Evolutionary conservation across 2,113 vertebrate species (phyloP).

Genomic region (Heterotis niloticus): DNA sequence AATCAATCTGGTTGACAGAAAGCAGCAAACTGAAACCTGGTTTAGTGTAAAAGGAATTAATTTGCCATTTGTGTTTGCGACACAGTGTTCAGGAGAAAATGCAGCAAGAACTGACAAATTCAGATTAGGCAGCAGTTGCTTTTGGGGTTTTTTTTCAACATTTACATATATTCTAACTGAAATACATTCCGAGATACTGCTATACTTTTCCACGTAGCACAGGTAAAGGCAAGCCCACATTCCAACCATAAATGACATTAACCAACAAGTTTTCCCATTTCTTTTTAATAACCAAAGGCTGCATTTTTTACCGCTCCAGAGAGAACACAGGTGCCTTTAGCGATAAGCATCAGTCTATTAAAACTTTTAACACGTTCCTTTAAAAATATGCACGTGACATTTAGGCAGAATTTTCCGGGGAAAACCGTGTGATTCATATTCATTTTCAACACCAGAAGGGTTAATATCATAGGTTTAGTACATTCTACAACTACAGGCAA

Average conservation of each 20-base stretch:
- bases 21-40: too few species aligned
- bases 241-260: background rate
- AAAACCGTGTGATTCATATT: constrained; percentile 45
- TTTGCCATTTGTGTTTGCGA: too few species aligned
- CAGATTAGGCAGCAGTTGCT: too few species aligned
- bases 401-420: constrained; percentile 22
- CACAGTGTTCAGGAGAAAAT: too few species aligned
- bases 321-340: constrained; percentile 45
- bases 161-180: too few species aligned
- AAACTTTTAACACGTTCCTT: constrained; percentile 43
- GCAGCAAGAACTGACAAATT: too few species aligned
- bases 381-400: constrained; percentile 43
- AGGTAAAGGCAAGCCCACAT: too few species aligned
- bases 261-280: background rate
- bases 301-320: constrained; percentile 52
- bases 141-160: too few species aligned
- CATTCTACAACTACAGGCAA: constrained; percentile 54
- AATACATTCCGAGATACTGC: too few species aligned
- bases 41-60: too few species aligned
- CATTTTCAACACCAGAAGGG: constrained; percentile 42
- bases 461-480: constrained; percentile 44
- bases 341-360: constrained; percentile 45
- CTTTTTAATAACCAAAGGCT: constrained; percentile 63
- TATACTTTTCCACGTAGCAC: too few species aligned
- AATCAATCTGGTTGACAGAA: too few species aligned